Base-by-base conservation (phyloP, 2,888 invertebrate genomes). In the Yponomeuta evonymella region DNA sequence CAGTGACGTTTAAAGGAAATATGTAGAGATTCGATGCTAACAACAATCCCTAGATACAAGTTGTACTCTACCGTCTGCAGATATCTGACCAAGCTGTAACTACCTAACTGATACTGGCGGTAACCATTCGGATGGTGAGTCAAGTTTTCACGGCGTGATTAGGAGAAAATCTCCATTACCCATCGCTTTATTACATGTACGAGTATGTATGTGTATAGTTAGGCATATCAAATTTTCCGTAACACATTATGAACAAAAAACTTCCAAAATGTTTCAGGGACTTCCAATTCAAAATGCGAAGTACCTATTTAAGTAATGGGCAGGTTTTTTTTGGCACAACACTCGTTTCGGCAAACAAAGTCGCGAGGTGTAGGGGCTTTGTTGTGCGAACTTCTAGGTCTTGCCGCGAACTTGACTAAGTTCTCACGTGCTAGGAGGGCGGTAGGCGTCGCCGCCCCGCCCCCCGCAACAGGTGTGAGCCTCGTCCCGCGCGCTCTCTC, bases 401-500 rank as follows among this genome's bases (percentile, higher is more conserved):
- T 87, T 86, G 88, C 83, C 84, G 78, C 70, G 72, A 73, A 69
- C 58, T 69, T 69, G 12, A 29, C 33, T 11, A 30, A 69, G 69
- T 51, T 29, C 30, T 30, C 62, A 63, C 63, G 70, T 63, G 70
- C 36, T n/a, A 8, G 74, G 77, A 78, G 86, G 90, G 90, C 90
- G 90, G 80, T 78, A 86, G 90, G 91, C 90, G 90, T 77, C 72
- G 72, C 76, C 81, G 88, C 51, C 80, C 80, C 86, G 90, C 89
- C 90, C 91, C 74, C 81, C 79, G 88, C 89, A 90, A 91, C 91
- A 91, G 88, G 91, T 90, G 82, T 30, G 29, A 51, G 36, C 68
- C 68, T 29, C 70, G 75, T 75, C 64, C 76, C 74, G 76, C 75
- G 43, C 43, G 43, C 75, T 79, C 67, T n/a, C 72, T 48, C 36